Percentiles rank a stretch among this genome's conserved stretches.
These are phyloP conservation scores for Pristionchus pacificus DNA, from an alignment of 1,140 invertebrate species.

Conservation along the genomic window DNA sequence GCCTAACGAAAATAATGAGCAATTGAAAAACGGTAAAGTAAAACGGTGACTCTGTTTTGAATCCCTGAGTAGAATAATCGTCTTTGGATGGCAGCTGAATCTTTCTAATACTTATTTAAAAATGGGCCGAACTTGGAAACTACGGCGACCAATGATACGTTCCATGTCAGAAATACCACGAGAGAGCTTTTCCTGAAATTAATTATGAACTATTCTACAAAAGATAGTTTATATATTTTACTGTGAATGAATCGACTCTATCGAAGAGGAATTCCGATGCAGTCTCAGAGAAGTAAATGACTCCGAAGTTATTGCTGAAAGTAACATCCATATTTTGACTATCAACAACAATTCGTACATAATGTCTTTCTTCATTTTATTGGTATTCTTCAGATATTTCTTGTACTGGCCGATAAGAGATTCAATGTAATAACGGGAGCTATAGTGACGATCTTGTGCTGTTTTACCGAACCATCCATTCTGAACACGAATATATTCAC, in stretches of 20 bases:
- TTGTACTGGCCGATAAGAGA: background rate
- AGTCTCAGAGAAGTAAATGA: conserved; percentile 15
- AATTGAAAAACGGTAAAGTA: too few relatives aligned
- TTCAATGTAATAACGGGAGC: background rate
- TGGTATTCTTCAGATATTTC: background rate
- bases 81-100: too few relatives aligned
- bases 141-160: background rate
- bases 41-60: too few relatives aligned
- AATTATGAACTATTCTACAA: background rate
- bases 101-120: too few relatives aligned
- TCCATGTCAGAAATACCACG: background rate
- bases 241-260: background rate
- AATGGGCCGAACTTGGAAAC: background rate
- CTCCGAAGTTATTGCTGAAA: background rate
- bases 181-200: background rate
- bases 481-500: too few relatives aligned
- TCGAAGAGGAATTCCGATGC: conserved; percentile 7
- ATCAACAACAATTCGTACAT: background rate
- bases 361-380: background rate
- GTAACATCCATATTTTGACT: background rate
- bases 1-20: too few relatives aligned
- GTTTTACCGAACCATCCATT: background rate
- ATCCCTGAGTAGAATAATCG: too few relatives aligned
- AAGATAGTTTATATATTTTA: background rate
- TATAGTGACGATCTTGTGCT: background rate